These are phyloP conservation scores for Teleogryllus oceanicus DNA, from an alignment of 2,888 invertebrate genomes.

Conservation along the genomic window DNA sequence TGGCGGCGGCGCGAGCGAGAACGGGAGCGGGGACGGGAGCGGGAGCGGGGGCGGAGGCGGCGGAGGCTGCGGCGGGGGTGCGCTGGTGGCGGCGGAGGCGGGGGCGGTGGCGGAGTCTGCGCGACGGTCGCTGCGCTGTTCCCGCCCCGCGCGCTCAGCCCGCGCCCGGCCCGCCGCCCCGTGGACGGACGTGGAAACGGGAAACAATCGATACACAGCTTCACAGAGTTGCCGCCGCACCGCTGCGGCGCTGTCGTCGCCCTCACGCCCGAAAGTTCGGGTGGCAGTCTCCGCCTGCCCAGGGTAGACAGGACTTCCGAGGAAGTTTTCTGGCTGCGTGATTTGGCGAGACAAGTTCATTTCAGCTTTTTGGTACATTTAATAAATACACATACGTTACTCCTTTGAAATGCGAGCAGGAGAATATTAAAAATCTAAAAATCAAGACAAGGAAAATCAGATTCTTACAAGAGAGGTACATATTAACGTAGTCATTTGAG, in stretches of 20 bases:
- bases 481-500: too few relatives aligned
- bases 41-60: not conserved
- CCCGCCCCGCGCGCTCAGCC: not conserved
- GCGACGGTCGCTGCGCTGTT: not conserved
- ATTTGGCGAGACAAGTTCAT: too few relatives aligned
- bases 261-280: not conserved
- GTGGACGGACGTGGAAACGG: not conserved
- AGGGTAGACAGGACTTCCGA: too few relatives aligned
- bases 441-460: too few relatives aligned
- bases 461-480: too few relatives aligned
- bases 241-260: not conserved
- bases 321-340: too few relatives aligned
- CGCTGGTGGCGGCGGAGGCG: not conserved
- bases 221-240: not conserved
- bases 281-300: too few relatives aligned
- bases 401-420: too few relatives aligned
- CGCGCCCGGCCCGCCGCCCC: not conserved
- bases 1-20: not conserved
- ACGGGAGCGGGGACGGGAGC: not conserved
- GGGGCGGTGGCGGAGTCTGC: too few relatives aligned
- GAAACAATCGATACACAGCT: not conserved
- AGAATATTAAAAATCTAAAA: too few relatives aligned
- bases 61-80: not conserved
- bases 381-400: too few relatives aligned
- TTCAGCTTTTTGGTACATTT: too few relatives aligned